Base-by-base conservation (phyloP, 2,888 invertebrate species). In the Torymus aiolomorphi region DNA sequence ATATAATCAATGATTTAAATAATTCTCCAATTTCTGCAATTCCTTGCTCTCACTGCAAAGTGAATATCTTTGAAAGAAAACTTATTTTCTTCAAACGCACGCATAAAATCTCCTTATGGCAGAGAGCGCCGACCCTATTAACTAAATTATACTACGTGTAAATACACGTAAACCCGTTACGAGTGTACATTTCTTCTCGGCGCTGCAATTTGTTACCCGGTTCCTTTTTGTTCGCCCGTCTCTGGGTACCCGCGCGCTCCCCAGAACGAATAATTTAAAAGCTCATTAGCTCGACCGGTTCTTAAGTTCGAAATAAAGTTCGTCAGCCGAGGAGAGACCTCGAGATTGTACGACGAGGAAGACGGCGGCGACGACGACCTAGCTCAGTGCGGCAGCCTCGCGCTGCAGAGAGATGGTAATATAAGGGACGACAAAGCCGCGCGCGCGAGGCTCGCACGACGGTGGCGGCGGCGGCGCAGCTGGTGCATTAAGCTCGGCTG, bases 241-340 rank as follows among this genome's bases (percentile, higher is more conserved):
- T 51, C 13, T 51, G 42, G 42, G 42, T 42, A 8, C 42, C 42
- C 8, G 5, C 8, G 8, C 8, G 42, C 42, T 42, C 42, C 62
- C 54, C 61, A 61, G 57, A 67, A 51, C 69, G 87, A 88, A 89
- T 89, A 89, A 89, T 89, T 89, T 88, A 88, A 88, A 89, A 88
- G 88, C 88, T 89, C 89, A 88, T 89, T 89, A 89, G 88, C 87
- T 86, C 85, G 84, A 86, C 86, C 88, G 86, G 88, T 87, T 88
- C 88, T 88, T 86, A 86, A 87, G 85, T 87, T 88, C 82, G 83
- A 84, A 85, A 86, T 87, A 86, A 87, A 88, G 86, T 87, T 87
- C 84, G 84, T 72, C 81, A 51, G 24, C 62, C 20, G 12, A 42
- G 16, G 12, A 14, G 16, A 42, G 42, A 42, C 42, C 62, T 5